A percentile compares a stretch with the other conserved stretches of the same genome.
phyloP scores from a whole-genome alignment of 2,797 vertebrate species.

The Notamacropus eugenii region DNA sequence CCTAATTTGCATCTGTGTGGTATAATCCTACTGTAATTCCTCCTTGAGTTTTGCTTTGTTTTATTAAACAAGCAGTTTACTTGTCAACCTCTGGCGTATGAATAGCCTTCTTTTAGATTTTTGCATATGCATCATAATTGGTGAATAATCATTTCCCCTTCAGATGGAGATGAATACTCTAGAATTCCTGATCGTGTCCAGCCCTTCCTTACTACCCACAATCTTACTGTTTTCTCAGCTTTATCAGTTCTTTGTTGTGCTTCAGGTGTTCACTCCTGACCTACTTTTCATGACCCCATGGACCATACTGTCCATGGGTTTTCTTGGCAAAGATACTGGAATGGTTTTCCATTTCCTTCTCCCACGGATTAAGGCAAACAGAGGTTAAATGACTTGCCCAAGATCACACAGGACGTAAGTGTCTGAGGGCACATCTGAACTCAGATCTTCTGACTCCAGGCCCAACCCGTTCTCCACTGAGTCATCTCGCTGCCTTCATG shows the following conservation, averaged over 20 bases:
- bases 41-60: conserved; percentile 55
- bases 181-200: neutral
- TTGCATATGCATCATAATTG: conserved; percentile 37
- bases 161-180: neutral
- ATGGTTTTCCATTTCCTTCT: neutral
- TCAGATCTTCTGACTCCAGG: neutral
- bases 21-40: conserved; percentile 25
- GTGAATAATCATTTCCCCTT: conserved; percentile 32
- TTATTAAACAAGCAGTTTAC: conserved; percentile 47
- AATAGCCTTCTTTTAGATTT: conserved; percentile 15
- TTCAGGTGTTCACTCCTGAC: neutral
- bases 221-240: neutral
- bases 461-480: neutral
- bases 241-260: neutral
- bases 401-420: neutral
- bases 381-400: neutral
- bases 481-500: neutral
- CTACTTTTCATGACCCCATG: neutral
- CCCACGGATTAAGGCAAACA: neutral
- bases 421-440: neutral
- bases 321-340: neutral
- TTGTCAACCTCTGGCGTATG: conserved; percentile 27
- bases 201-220: neutral
- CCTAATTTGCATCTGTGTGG: conserved; percentile 15
- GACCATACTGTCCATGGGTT: neutral